These are phyloP conservation scores for Latrodectus geometricus DNA, from an alignment of 1,140 invertebrate genomes.

Conservation along the genomic window DNA sequence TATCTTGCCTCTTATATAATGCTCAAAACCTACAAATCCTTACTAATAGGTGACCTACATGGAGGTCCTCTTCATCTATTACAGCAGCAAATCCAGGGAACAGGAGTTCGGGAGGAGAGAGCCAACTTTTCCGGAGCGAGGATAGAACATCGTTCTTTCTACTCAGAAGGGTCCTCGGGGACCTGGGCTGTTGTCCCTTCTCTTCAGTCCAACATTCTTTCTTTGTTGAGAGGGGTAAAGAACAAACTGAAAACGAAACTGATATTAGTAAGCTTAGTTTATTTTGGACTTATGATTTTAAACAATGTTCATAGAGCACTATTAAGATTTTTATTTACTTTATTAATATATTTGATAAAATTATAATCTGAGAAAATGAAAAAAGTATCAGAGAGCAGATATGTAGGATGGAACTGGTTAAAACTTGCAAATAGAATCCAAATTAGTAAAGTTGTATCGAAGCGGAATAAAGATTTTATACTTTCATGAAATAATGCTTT, in stretches of 20 bases:
- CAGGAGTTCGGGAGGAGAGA: conserved; percentile 42
- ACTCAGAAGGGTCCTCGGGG: background rate
- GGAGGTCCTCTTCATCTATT: conserved; percentile 47
- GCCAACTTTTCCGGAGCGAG: conserved; percentile 57
- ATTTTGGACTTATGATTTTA: background rate
- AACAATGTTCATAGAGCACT: background rate
- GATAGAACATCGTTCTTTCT: conserved; percentile 52
- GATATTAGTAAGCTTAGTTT: background rate
- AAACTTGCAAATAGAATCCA: no score
- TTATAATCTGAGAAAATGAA: background rate
- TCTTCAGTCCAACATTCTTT: conserved; percentile 1
- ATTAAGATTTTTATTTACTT: background rate
- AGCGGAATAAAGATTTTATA: no score
- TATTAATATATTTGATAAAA: background rate
- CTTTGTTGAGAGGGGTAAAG: background rate
- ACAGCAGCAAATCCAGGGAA: conserved; percentile 50
- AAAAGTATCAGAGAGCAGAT: background rate
- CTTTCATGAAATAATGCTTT: no score
- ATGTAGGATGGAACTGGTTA: background rate
- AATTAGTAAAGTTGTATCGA: no score
- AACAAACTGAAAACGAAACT: conserved; percentile 8
- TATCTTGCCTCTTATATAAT: background rate
- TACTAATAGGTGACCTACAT: conserved; percentile 58
- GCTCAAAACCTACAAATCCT: conserved; percentile 31
- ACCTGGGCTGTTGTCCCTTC: conserved; percentile 12